Evolutionary conservation across 2,113 vertebrate species (phyloP), one percentile per base, ranked within the genome.

Genomic region (Rhadina sibilatrix): DNA sequence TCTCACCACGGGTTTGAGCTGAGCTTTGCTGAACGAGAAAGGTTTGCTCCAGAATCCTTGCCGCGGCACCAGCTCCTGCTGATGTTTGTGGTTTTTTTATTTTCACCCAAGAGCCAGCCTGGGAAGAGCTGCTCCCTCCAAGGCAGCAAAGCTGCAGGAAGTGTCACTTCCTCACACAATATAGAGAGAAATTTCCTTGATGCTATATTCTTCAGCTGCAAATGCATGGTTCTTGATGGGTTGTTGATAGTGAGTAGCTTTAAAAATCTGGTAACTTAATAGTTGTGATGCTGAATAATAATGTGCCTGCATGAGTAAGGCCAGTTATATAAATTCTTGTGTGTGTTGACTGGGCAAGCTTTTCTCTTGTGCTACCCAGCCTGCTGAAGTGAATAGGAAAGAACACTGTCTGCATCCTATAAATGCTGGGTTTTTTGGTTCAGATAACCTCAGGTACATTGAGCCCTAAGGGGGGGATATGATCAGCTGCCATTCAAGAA

Each of bases 111-210:
- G 28, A 71, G 30, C 40, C 54, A 33, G 44, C 38, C 47, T 3
- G 65, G 40, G 23, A 30, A 6, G 57, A 21, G 85, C 57, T 11
- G 37, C 19, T 31, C 9, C 52, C 25, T 31, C 46, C 60, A 49
- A 91, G 64, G 52, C 79, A 71, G 69, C 87, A 94, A 82, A 89
- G 83, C 91, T 84, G 57, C 57, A 96, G 84, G 95, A 97, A 66
- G 83, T 82, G 31, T 88, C 79, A 90, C 56, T 78, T 95, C 38
- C 81, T 87, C 24, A 46, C 81, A 57, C 53, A 80, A 24, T 85
- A 52, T 70, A 61, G 12, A 80, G 66, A 91, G n/a, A 70, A 33
- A 40, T 79, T 94, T 78, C 42, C 37, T 90, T 90, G 35, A 65
- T 9, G 4, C 25, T 21, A 1, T 80, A 25, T 74, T 70, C 42